A percentile compares a stretch with the other conserved stretches of the same genome.
Conservation (phyloP, 2,888 invertebrate species). For the Sphaerophoria rueppellii region DNA sequence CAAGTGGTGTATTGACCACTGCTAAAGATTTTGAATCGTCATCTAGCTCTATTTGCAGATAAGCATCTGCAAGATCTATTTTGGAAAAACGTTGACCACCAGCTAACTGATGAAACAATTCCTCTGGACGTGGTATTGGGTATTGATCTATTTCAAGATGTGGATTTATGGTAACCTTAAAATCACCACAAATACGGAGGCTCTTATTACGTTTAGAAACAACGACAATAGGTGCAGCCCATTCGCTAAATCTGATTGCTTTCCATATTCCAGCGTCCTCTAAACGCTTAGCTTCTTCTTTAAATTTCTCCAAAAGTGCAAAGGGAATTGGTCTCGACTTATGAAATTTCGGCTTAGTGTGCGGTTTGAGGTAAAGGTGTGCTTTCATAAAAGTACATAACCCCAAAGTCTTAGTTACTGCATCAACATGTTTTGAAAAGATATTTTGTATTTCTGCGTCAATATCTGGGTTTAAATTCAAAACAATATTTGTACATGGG, state of each 20-base stretch:
- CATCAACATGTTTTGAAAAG: slow-evolving; percentile 12
- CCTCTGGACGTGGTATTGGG: slow-evolving; percentile 67
- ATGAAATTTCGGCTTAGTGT: slow-evolving; percentile 70
- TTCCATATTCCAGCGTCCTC: slow-evolving; percentile 62
- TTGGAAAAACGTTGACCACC: slow-evolving; percentile 65
- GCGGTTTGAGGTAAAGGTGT: slow-evolving; percentile 66
- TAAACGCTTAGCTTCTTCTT: slow-evolving; percentile 70
- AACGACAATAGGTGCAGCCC: slow-evolving; percentile 78
- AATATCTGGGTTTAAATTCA: neutral
- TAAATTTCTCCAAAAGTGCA: slow-evolving; percentile 63
- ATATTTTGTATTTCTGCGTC: slow-evolving; percentile 5
- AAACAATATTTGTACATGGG: too few species aligned
- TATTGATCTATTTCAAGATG: slow-evolving; percentile 72
- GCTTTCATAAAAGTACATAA: slow-evolving; percentile 37
- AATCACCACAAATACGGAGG: slow-evolving; percentile 75
- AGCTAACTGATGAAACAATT: slow-evolving; percentile 66
- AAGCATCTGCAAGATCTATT: slow-evolving; percentile 66
- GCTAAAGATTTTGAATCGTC: slow-evolving; percentile 55
- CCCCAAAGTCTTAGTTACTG: slow-evolving; percentile 8
- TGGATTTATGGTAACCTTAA: slow-evolving; percentile 74
- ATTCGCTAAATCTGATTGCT: slow-evolving; percentile 75
- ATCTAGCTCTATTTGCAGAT: slow-evolving; percentile 59
- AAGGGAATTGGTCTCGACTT: slow-evolving; percentile 74
- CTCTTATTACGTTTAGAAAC: slow-evolving; percentile 75
- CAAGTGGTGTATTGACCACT: slow-evolving; percentile 67